Percentiles rank a stretch among this genome's conserved stretches.
Conservation (phyloP, 2,797 vertebrate genomes). For the Lacerta viridis region DNA sequence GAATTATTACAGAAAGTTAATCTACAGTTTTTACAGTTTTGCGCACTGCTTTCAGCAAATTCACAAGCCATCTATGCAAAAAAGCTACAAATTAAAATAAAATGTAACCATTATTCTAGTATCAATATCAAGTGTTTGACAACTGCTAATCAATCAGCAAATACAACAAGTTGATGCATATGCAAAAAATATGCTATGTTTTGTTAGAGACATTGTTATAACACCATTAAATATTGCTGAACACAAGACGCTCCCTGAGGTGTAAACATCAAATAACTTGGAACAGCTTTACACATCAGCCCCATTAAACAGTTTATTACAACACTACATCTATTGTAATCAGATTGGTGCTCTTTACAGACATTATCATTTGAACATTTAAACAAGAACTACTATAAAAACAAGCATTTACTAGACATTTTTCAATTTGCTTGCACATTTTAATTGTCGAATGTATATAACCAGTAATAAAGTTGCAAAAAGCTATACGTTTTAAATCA, state of each 20-base stretch:
- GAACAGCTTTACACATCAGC: conserved; percentile 92
- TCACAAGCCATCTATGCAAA: conserved; percentile 82
- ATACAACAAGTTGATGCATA: conserved; percentile 82
- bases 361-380: conserved; percentile 91
- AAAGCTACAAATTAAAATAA: conserved; percentile 81
- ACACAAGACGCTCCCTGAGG: conserved; percentile 89
- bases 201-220: conserved; percentile 82
- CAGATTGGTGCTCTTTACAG: conserved; percentile 97
- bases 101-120: conserved; percentile 78
- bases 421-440: conserved; percentile 90
- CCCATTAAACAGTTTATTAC: conserved; percentile 99
- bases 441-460: conserved; percentile 89
- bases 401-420: conserved; percentile 91
- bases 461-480: conserved; percentile 89
- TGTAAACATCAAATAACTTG: conserved; percentile 91
- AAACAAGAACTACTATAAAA: conserved; percentile 96
- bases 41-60: conserved; percentile 76
- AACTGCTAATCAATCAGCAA: conserved; percentile 79
- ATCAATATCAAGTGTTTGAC: conserved; percentile 79
- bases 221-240: conserved; percentile 85
- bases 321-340: conserved; percentile 98
- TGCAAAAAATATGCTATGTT: conserved; percentile 82
- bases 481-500: conserved; percentile 89
- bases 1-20: conserved; percentile 39
- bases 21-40: conserved; percentile 83